Conservation (phyloP, 2,797 vertebrate genomes). For the Rhincodon typus region DNA sequence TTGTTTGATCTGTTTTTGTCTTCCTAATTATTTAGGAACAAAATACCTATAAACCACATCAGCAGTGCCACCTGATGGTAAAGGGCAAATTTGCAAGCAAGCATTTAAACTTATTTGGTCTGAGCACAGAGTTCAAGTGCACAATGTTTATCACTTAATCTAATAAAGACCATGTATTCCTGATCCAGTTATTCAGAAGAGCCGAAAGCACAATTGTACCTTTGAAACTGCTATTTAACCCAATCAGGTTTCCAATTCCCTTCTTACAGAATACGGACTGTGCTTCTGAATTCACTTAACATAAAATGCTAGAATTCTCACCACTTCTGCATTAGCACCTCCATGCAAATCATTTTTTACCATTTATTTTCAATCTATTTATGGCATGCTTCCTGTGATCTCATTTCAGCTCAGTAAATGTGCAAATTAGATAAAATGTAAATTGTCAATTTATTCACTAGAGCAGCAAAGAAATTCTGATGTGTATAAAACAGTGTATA, state of each 20-base stretch:
- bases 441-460: neutral
- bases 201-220: neutral
- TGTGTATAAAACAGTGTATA: neutral
- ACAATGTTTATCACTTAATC: neutral
- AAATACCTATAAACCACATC: neutral
- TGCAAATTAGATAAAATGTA: constrained; percentile 8
- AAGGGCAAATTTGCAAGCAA: neutral
- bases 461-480: neutral
- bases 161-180: neutral
- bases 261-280: neutral
- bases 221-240: neutral
- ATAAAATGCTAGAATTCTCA: constrained; percentile 20
- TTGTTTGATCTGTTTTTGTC: neutral
- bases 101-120: neutral
- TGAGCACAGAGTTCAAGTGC: no score
- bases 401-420: constrained; percentile 17
- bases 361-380: neutral
- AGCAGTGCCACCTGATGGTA: constrained; percentile 23
- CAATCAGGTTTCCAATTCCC: neutral
- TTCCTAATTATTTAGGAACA: neutral
- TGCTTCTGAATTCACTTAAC: neutral
- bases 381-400: neutral
- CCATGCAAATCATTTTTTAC: neutral
- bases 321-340: neutral
- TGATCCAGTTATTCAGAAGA: neutral